phyloP scores from a whole-genome alignment of 53 echinoderm and acorn worm genomes.

The Patiria pectinifera region DNA sequence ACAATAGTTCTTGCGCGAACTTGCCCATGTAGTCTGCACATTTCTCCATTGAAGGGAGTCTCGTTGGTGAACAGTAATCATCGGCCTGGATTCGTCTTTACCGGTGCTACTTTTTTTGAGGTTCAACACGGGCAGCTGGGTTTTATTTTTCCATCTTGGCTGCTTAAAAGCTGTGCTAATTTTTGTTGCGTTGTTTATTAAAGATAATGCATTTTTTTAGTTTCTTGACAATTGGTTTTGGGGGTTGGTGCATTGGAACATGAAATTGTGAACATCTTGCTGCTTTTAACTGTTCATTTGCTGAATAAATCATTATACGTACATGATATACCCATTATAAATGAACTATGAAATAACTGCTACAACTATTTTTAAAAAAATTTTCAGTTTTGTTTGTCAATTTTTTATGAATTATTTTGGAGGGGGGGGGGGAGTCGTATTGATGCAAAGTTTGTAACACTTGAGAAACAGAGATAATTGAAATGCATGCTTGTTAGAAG shows the following conservation, averaged over 20 bases:
- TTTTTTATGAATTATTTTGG: too few species aligned
- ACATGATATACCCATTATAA: too few species aligned
- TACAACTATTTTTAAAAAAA: too few species aligned
- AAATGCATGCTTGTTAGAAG: not conserved
- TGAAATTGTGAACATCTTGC: not conserved
- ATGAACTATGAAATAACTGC: too few species aligned
- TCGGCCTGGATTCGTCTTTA: not conserved
- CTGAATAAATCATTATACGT: not conserved
- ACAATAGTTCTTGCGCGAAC: too few species aligned
- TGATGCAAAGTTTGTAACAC: too few species aligned
- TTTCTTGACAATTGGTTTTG: not conserved
- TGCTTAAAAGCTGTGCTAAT: not conserved
- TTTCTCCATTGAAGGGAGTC: too few species aligned
- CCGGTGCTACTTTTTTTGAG: not conserved
- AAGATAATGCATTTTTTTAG: not conserved
- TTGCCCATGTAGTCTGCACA: too few species aligned
- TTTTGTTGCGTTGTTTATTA: not conserved
- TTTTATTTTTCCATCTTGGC: not conserved
- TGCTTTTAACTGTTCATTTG: constrained; percentile 7
- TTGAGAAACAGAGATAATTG: too few species aligned
- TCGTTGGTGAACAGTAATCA: too few species aligned
- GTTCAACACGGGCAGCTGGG: not conserved
- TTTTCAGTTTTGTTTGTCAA: too few species aligned
- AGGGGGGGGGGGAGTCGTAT: too few species aligned
- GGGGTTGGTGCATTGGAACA: not conserved